These are phyloP conservation scores for Cheilosia scutellata DNA, from an alignment of 2,888 invertebrate genomes.

Conservation along the genomic window DNA sequence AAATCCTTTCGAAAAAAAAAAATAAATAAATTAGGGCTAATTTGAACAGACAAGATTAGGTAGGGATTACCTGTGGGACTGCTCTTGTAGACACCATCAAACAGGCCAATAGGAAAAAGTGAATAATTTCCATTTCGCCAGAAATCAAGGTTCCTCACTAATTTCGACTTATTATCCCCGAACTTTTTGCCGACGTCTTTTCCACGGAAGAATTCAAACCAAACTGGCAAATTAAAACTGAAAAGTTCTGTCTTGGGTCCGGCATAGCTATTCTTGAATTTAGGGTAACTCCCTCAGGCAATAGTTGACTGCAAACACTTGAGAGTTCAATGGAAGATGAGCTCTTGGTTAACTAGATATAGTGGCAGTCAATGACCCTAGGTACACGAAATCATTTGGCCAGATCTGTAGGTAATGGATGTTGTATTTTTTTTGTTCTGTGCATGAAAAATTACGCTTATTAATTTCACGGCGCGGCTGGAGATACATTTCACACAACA, in stretches of 20 bases:
- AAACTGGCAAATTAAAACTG: conserved; percentile 39
- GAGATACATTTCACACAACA: conserved; percentile 24
- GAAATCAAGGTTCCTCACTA: not conserved
- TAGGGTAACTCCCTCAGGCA: conserved; percentile 58
- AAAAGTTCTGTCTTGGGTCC: conserved; percentile 23
- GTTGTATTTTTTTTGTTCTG: not conserved
- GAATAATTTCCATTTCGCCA: conserved; percentile 23
- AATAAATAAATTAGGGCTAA: not conserved
- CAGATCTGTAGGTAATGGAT: not conserved
- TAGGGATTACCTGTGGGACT: conserved; percentile 46
- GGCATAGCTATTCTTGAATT: conserved; percentile 6
- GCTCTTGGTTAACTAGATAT: conserved; percentile 9
- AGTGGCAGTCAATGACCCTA: conserved; percentile 58
- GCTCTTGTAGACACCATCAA: conserved; percentile 1
- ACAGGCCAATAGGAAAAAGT: conserved; percentile 15
- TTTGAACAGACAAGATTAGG: no score
- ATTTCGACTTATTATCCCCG: not conserved
- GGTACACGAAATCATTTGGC: not conserved
- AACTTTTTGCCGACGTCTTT: conserved; percentile 52
- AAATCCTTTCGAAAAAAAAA: conserved; percentile 27
- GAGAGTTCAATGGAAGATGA: conserved; percentile 45
- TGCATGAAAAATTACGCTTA: conserved; percentile 15
- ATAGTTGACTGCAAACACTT: conserved; percentile 44
- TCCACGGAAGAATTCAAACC: conserved; percentile 29
- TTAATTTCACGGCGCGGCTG: conserved; percentile 15